Percentiles rank a stretch among this genome's conserved stretches.
phyloP scores from a whole-genome alignment of 2,888 invertebrate genomes.

The Andrena chrysosceles region DNA sequence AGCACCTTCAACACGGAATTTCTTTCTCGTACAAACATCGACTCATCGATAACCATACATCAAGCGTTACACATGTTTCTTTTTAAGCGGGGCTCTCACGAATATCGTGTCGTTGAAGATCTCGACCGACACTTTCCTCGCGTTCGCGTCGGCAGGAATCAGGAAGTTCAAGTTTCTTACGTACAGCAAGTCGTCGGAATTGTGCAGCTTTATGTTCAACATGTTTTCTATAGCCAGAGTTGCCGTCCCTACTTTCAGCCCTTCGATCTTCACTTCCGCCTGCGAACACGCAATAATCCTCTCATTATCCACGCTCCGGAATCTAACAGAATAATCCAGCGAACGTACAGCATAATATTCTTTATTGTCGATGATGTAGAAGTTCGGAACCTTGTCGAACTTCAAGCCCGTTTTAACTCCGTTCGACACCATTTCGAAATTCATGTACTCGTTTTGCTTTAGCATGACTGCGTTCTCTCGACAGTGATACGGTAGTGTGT shows the following conservation, averaged over 20 bases:
- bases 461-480: conserved; percentile 70
- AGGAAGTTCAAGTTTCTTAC: conserved; percentile 69
- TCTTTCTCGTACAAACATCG: neutral
- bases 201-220: conserved; percentile 73
- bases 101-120: conserved; percentile 67
- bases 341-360: conserved; percentile 70
- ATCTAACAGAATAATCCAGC: neutral
- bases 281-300: conserved; percentile 21
- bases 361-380: conserved; percentile 68
- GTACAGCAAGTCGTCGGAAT: conserved; percentile 47
- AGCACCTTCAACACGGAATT: conserved; percentile 14
- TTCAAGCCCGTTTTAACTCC: conserved; percentile 66
- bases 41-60: neutral
- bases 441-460: conserved; percentile 69
- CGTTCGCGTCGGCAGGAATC: conserved; percentile 71
- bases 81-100: conserved; percentile 69
- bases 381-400: conserved; percentile 69
- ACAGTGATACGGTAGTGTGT: conserved; percentile 66
- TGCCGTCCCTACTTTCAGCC: conserved; percentile 73
- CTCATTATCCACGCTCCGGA: neutral
- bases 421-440: conserved; percentile 66
- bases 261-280: conserved; percentile 72
- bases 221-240: conserved; percentile 67
- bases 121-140: conserved; percentile 69
- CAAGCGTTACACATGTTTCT: conserved; percentile 12